Base-by-base conservation (phyloP, 1,140 invertebrate species). In the Macrostomum lignano region DNA sequence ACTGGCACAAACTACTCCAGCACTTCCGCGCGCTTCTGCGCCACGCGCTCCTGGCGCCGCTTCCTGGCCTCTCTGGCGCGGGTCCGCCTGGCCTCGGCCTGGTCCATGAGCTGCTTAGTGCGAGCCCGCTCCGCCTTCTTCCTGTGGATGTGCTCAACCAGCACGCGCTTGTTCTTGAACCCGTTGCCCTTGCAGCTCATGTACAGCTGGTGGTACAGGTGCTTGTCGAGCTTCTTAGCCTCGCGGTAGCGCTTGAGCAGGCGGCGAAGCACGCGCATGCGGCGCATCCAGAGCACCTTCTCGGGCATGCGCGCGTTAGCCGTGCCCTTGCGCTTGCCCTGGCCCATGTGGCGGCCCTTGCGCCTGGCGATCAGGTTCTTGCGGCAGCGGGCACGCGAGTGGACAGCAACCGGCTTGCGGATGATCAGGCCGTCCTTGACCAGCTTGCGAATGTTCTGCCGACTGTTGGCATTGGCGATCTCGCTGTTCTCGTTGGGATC, bases 61-160 rank as follows among this genome's bases (percentile, higher is more conserved):
- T 81, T 82, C 44, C 79, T 70, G 0, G 81, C 82, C 58, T 96
- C 84, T 57, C 79, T 79, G 33, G 84, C 79, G 61, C 84, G 91
- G 41, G 68, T 69, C 53, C 88, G 69, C 38, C 84, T 70, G 36
- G 88, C 84, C 54, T 96, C 84, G 25, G 86, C 86, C 61, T 94
- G 84, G 60, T 96, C 88, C 35, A 11, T 68, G 43, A 93, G 66
- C 72, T 88, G 81, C 62, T 96, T 96, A 42, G 76, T 70, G 57
- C 91, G 72, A 38, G 74, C 71, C 49, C 96, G 94, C 58, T 98
- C 88, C 31, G 86, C 79, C 69, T 98, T 98, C 71, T 93, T 94
- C 67, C 94, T 96, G 66, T 98, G 91, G 55, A 98, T 98, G 61
- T 79, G 88, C 61, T 98, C 91, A 82, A 96, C 96, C 7, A 98